Percentiles rank a stretch among this genome's conserved stretches.
Conservation (phyloP, 2,888 invertebrate genomes). For the Calameuta idolon region DNA sequence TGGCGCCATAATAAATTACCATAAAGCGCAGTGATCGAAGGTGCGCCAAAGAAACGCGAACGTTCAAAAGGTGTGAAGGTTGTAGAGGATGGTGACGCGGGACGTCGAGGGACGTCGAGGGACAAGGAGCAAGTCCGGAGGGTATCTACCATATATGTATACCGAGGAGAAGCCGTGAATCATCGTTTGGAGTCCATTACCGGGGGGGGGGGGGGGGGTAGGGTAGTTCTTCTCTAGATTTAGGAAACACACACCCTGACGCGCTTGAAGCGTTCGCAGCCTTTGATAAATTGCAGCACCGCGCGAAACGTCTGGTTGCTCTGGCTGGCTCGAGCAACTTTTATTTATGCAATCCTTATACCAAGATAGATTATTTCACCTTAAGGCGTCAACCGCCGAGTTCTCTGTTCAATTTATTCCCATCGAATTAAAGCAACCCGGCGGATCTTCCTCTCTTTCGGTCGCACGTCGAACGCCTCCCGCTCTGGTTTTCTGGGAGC, state of each 20-base stretch:
- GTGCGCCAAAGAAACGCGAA: background rate
- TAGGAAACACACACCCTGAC: conserved; percentile 9
- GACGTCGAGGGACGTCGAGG: no score
- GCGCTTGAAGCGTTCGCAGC: background rate
- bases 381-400: conserved; percentile 33
- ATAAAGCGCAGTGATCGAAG: conserved; percentile 20
- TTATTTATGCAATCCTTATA: conserved; percentile 46
- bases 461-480: background rate
- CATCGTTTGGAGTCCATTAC: conserved; percentile 44
- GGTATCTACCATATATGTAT: background rate
- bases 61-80: background rate
- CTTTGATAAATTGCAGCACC: conserved; percentile 42
- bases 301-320: conserved; percentile 22
- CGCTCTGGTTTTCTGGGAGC: background rate
- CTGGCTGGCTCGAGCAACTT: conserved; percentile 20
- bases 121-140: background rate
- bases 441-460: background rate
- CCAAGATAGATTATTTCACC: conserved; percentile 44
- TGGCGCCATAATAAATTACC: conserved; percentile 23
- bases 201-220: background rate
- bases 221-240: conserved; percentile 11
- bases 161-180: conserved; percentile 31
- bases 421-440: background rate
- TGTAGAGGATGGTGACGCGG: background rate
- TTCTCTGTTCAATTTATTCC: conserved; percentile 29